A percentile compares a stretch with the other conserved stretches of the same genome.
Conservation (phyloP, 2,888 invertebrate species). For the Prosapia bicincta region DNA sequence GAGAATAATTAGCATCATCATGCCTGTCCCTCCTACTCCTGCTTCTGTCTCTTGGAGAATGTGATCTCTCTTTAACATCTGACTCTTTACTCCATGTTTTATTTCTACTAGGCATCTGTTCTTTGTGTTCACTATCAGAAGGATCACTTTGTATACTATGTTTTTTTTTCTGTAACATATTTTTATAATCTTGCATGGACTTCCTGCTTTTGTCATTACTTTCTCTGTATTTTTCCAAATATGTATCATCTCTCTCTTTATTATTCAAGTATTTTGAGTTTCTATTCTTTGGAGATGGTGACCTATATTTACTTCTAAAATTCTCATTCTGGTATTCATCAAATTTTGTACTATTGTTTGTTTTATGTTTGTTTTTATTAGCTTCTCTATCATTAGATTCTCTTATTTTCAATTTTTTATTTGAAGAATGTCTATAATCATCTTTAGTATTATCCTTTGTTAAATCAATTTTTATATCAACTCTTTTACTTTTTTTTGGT, state of each 20-base stretch:
- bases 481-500: background rate
- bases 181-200: background rate
- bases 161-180: background rate
- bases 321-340: constrained; percentile 22
- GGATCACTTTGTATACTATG: background rate
- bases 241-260: constrained; percentile 1
- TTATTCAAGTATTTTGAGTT: constrained; percentile 13
- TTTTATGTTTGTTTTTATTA: constrained; percentile 1
- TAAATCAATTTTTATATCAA: background rate
- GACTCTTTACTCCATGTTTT: constrained; percentile 15
- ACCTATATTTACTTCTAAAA: constrained; percentile 17
- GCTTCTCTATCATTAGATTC: background rate
- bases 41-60: background rate
- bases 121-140: background rate
- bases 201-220: constrained; percentile 11
- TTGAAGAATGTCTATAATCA: background rate
- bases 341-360: constrained; percentile 9
- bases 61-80: background rate
- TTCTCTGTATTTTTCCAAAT: constrained; percentile 13
- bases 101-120: background rate
- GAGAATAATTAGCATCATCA: background rate
- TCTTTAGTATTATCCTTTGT: background rate
- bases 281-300: constrained; percentile 17
- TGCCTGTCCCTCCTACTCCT: constrained; percentile 11
- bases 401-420: background rate